Percentiles rank a stretch among this genome's conserved stretches.
These are phyloP conservation scores for Synanthedon vespiformis DNA, from an alignment of 2,888 invertebrate species.

Conservation along the genomic window DNA sequence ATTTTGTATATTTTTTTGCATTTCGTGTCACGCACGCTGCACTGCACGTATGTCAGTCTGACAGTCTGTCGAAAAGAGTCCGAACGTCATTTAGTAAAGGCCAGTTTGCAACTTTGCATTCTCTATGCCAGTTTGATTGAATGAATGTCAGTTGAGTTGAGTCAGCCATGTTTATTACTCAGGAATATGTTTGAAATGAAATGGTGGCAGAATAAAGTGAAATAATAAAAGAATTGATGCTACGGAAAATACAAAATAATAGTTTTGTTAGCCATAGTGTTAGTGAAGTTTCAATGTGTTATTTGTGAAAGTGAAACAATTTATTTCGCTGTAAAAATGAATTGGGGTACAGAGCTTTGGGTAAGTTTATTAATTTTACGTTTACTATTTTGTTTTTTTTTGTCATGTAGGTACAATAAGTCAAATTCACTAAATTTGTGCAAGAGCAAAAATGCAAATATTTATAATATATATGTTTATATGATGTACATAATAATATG, in stretches of 20 bases:
- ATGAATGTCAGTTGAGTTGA: constrained; percentile 14
- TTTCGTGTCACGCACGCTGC: too few species aligned
- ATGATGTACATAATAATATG: too few species aligned
- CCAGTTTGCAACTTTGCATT: not conserved
- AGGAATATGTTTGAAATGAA: constrained; percentile 61
- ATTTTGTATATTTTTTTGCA: too few species aligned
- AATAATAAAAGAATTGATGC: constrained; percentile 27
- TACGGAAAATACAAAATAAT: constrained; percentile 14
- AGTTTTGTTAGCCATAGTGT: constrained; percentile 32
- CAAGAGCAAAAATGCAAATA: too few species aligned
- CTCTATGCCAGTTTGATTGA: constrained; percentile 7
- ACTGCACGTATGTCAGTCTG: too few species aligned
- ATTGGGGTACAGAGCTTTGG: constrained; percentile 78
- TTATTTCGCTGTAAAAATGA: constrained; percentile 64
- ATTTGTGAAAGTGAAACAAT: constrained; percentile 57
- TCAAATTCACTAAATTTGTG: too few species aligned
- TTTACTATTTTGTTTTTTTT: not conserved
- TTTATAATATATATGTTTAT: too few species aligned
- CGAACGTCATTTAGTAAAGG: too few species aligned
- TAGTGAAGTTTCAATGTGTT: constrained; percentile 63
- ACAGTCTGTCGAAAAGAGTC: too few species aligned
- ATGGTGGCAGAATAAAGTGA: constrained; percentile 46
- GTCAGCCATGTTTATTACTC: constrained; percentile 67
- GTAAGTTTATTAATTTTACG: constrained; percentile 48
- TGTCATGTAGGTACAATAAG: not conserved